Percentiles rank a stretch among this genome's conserved stretches.
These are phyloP conservation scores for Saiga tatarica DNA, from an alignment of 2,113 vertebrate genomes.

Conservation along the genomic window DNA sequence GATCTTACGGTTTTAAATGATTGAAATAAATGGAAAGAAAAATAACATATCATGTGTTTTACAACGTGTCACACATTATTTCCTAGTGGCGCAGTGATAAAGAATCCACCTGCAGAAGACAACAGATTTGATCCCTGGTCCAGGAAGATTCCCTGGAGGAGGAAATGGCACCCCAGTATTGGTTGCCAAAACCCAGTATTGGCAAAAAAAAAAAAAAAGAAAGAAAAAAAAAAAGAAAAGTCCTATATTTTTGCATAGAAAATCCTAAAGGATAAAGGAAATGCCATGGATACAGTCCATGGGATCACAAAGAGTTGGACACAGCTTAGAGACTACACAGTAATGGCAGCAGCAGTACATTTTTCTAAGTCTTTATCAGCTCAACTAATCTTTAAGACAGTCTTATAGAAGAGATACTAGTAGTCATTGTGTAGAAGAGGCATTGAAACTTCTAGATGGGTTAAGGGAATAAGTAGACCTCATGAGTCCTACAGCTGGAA, in stretches of 20 bases:
- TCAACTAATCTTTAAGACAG: background rate
- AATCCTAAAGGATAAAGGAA: background rate
- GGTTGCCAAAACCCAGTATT: background rate
- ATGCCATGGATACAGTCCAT: background rate
- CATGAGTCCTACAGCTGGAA: background rate
- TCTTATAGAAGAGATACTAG: background rate
- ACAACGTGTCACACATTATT: background rate
- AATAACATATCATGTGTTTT: background rate
- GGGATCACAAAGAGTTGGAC: background rate
- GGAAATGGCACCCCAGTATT: background rate
- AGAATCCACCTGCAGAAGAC: background rate
- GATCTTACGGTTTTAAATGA: background rate
- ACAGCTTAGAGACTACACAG: background rate
- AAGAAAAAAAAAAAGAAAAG: background rate
- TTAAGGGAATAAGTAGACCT: background rate
- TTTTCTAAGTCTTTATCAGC: background rate
- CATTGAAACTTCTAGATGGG: background rate
- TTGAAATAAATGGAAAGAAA: background rate
- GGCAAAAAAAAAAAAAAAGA: background rate
- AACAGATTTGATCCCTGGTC: background rate
- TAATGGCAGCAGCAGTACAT: background rate
- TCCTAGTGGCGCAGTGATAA: background rate
- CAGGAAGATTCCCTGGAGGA: background rate
- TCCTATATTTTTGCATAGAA: background rate
- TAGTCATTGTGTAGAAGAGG: background rate